phyloP scores from a whole-genome alignment of 1,140 invertebrate genomes.

The Drosophila obscura region DNA sequence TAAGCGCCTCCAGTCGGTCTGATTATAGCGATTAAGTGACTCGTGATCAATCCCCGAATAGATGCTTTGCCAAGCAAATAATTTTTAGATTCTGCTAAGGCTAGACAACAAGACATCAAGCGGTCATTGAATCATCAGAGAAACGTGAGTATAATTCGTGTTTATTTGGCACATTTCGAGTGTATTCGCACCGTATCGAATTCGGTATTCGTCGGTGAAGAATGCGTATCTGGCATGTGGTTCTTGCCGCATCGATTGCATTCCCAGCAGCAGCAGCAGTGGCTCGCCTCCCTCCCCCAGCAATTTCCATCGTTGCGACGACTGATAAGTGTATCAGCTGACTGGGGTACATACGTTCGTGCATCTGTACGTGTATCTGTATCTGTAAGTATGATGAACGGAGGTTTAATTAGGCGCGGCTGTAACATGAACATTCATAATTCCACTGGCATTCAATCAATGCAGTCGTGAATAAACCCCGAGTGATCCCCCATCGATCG shows the following conservation, averaged over 20 bases:
- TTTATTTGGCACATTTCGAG: constrained; percentile 21
- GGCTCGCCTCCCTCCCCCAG: neutral
- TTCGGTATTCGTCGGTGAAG: constrained; percentile 1
- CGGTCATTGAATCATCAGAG: constrained; percentile 50
- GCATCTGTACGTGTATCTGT: constrained; percentile 19
- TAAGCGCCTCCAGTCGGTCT: constrained; percentile 11
- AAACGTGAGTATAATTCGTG: constrained; percentile 43
- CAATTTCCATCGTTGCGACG: no score
- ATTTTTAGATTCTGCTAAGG: neutral
- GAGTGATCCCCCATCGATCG: constrained; percentile 16
- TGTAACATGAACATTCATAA: constrained; percentile 76
- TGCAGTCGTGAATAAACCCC: constrained; percentile 65
- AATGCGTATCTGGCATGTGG: constrained; percentile 33
- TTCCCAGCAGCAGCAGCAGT: neutral
- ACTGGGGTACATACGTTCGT: constrained; percentile 7
- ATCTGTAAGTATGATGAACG: constrained; percentile 41
- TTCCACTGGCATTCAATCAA: constrained; percentile 76
- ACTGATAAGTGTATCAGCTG: constrained; percentile 42
- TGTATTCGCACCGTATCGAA: constrained; percentile 5
- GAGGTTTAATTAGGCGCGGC: constrained; percentile 73
- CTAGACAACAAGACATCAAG: constrained; percentile 29
- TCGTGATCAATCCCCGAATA: constrained; percentile 19
- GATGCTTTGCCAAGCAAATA: neutral
- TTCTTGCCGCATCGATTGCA: constrained; percentile 26
- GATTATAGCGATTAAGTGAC: constrained; percentile 18